Conservation (phyloP, 2,113 vertebrate genomes). For the Nesogale talazaci region DNA sequence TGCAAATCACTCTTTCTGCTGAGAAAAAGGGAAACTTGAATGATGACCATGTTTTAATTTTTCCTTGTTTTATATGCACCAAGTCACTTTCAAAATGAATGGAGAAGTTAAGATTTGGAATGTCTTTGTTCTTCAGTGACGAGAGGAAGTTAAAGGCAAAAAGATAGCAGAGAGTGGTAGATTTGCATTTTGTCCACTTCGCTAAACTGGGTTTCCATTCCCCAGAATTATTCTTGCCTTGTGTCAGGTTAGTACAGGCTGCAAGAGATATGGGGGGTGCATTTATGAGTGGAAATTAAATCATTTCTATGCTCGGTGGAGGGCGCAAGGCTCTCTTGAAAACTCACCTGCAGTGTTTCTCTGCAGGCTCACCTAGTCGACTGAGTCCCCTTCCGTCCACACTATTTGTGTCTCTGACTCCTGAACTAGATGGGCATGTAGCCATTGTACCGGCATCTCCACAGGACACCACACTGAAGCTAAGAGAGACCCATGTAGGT, state of each 20-base stretch:
- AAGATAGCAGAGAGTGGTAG: not conserved
- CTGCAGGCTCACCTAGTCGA: not conserved
- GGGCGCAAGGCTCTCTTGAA: not conserved
- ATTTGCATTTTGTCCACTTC: not conserved
- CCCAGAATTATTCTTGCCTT: not conserved
- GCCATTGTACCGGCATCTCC: not conserved
- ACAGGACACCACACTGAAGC: not conserved
- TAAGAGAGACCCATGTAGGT: not conserved
- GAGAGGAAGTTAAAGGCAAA: constrained; percentile 1
- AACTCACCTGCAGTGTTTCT: fast-evolving
- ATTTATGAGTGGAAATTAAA: not conserved
- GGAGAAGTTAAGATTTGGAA: not conserved
- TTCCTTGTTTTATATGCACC: constrained; percentile 21
- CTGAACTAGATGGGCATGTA: not conserved
- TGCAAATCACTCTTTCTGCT: not conserved
- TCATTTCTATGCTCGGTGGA: not conserved
- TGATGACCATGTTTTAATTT: not conserved
- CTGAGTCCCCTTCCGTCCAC: not conserved
- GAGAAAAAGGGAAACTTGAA: constrained; percentile 32
- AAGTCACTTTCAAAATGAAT: constrained; percentile 3
- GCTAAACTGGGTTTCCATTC: not conserved
- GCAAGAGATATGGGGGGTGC: not conserved
- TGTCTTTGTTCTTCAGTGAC: not conserved
- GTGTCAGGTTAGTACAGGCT: not conserved
- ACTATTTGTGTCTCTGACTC: not conserved